These are phyloP conservation scores for Eptesicus fuscus DNA, from an alignment of 2,113 vertebrate genomes.

Conservation along the genomic window DNA sequence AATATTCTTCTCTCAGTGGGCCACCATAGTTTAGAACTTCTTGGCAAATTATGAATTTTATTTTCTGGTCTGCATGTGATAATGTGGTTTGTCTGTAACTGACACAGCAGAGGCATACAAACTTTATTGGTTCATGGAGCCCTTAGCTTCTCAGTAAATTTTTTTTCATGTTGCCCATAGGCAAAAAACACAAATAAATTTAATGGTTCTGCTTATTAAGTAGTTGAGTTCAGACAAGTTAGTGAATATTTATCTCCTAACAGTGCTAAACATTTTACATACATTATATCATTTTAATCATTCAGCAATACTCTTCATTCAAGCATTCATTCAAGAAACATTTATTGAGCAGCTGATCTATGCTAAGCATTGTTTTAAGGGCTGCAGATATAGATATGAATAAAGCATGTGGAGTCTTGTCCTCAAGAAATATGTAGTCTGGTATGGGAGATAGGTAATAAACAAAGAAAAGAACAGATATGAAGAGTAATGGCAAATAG, in stretches of 20 bases:
- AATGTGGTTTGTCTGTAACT: not conserved
- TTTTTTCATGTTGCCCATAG: not conserved
- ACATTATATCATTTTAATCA: not conserved
- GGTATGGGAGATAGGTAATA: not conserved
- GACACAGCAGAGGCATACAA: not conserved
- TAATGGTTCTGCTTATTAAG: conserved; percentile 11
- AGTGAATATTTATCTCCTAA: not conserved
- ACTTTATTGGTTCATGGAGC: not conserved
- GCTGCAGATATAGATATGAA: not conserved
- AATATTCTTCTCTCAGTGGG: not conserved
- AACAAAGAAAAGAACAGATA: not conserved
- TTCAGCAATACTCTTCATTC: not conserved
- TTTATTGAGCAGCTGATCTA: not conserved
- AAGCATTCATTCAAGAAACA: not conserved
- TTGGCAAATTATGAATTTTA: not conserved
- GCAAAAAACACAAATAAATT: not conserved
- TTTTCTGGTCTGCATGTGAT: not conserved
- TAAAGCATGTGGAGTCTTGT: not conserved
- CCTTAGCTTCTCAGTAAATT: not conserved
- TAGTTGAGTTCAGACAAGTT: not conserved
- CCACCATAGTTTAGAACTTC: not conserved
- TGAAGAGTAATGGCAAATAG: not conserved
- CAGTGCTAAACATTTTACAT: not conserved
- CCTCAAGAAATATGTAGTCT: not conserved
- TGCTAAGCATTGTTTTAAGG: not conserved